A percentile compares a stretch with the other conserved stretches of the same genome.
phyloP scores from a whole-genome alignment of 2,113 vertebrate species.

The Astur gentilis region DNA sequence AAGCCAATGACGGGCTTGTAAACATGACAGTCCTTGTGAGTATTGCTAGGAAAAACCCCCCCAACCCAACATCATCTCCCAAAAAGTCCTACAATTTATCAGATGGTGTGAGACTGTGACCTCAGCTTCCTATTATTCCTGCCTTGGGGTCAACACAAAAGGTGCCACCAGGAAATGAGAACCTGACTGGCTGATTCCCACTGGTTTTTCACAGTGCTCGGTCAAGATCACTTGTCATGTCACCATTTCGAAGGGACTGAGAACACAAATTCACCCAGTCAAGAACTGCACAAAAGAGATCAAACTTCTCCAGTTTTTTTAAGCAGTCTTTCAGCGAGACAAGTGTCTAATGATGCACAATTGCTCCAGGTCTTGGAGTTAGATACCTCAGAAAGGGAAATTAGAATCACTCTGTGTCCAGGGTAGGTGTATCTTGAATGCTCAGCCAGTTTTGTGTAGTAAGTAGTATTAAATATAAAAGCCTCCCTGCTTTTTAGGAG shows the following conservation, averaged over 20 bases:
- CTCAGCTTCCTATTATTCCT: background rate
- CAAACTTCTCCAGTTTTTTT: background rate
- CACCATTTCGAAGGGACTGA: background rate
- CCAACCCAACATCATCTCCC: background rate
- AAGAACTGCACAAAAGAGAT: background rate
- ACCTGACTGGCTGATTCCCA: background rate
- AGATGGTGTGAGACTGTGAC: background rate
- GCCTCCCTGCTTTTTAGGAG: background rate
- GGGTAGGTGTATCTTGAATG: background rate
- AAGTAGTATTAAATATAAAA: background rate
- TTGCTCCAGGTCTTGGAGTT: background rate
- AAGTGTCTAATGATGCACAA: background rate
- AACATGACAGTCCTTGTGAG: background rate
- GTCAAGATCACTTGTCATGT: background rate
- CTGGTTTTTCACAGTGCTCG: background rate
- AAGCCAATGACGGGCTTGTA: conserved; percentile 20
- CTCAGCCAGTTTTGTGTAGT: background rate
- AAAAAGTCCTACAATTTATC: background rate
- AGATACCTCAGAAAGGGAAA: background rate
- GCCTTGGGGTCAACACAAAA: background rate
- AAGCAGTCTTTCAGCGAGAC: background rate
- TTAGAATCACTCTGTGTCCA: background rate
- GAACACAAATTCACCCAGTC: background rate
- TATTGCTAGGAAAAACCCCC: background rate
- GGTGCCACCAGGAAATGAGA: background rate